Conservation (phyloP, 1,140 invertebrate genomes). For the Whitmania pigra region DNA sequence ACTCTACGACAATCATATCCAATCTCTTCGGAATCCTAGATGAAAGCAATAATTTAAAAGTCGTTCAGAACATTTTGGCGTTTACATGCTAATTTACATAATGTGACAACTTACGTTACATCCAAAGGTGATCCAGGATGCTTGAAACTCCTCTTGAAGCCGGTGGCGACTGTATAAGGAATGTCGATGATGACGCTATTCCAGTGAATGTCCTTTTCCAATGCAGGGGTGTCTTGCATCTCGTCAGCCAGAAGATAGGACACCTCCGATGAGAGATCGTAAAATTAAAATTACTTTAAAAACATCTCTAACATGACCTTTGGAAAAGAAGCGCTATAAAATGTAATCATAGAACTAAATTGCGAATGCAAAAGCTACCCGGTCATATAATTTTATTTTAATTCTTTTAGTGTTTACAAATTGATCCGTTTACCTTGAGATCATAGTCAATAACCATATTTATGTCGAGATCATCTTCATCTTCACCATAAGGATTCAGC, state of each 20-base stretch:
- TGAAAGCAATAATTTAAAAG: no score
- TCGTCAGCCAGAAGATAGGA: slow-evolving; percentile 26
- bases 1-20: no score
- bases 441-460: slow-evolving; percentile 43
- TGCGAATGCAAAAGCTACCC: no score
- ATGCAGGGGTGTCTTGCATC: slow-evolving; percentile 21
- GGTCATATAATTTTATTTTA: no score
- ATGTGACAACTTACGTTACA: not conserved
- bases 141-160: slow-evolving; percentile 31
- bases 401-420: not conserved
- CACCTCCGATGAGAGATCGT: slow-evolving; percentile 27
- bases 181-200: slow-evolving; percentile 69
- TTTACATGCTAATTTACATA: no score
- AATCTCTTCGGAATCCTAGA: no score
- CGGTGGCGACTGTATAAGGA: slow-evolving; percentile 67
- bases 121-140: slow-evolving; percentile 4
- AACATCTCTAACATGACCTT: no score
- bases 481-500: slow-evolving; percentile 65
- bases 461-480: slow-evolving; percentile 80
- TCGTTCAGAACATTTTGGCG: no score
- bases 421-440: slow-evolving; percentile 31
- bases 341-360: no score
- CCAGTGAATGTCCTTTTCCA: slow-evolving; percentile 66
- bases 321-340: no score
- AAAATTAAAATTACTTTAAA: not conserved